Conservation (phyloP, 2,888 invertebrate genomes). For the Drosophila colorata region DNA sequence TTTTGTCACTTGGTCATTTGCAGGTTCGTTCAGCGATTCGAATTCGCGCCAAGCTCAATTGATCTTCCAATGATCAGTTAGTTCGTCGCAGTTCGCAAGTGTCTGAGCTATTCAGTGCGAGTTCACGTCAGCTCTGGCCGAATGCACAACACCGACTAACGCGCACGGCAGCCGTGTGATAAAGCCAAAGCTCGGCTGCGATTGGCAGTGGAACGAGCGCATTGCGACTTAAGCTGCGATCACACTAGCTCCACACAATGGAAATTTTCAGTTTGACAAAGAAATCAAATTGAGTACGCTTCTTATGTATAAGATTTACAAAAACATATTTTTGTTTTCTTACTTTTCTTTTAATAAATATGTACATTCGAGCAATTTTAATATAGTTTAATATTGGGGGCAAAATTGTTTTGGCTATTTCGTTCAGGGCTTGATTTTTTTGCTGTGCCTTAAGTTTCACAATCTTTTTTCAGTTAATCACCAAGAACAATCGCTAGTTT, state of each 20-base stretch:
- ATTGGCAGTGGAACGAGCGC: constrained; percentile 32
- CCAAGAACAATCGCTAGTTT: neutral
- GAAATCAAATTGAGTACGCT: too few relatives aligned
- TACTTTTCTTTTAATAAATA: too few relatives aligned
- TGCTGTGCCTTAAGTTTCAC: too few relatives aligned
- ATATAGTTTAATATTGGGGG: too few relatives aligned
- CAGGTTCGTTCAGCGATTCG: constrained; percentile 5
- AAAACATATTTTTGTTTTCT: too few relatives aligned
- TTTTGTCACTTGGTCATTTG: constrained; percentile 10
- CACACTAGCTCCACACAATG: constrained; percentile 3
- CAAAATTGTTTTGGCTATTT: too few relatives aligned
- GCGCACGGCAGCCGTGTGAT: constrained; percentile 44
- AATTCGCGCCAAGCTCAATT: constrained; percentile 16
- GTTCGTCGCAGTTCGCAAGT: constrained; percentile 8
- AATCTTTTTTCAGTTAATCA: neutral
- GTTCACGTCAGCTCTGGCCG: constrained; percentile 67
- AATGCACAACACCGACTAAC: constrained; percentile 74
- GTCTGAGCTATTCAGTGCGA: constrained; percentile 26
- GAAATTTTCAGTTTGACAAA: too few relatives aligned
- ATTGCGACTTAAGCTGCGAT: constrained; percentile 12
- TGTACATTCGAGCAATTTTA: too few relatives aligned
- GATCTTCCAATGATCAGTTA: constrained; percentile 7
- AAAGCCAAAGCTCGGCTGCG: constrained; percentile 39
- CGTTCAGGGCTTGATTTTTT: too few relatives aligned
- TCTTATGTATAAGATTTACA: too few relatives aligned